Evolutionary conservation across 2,797 vertebrate genomes (phyloP).

Genomic region (Luscinia megarhynchos): DNA sequence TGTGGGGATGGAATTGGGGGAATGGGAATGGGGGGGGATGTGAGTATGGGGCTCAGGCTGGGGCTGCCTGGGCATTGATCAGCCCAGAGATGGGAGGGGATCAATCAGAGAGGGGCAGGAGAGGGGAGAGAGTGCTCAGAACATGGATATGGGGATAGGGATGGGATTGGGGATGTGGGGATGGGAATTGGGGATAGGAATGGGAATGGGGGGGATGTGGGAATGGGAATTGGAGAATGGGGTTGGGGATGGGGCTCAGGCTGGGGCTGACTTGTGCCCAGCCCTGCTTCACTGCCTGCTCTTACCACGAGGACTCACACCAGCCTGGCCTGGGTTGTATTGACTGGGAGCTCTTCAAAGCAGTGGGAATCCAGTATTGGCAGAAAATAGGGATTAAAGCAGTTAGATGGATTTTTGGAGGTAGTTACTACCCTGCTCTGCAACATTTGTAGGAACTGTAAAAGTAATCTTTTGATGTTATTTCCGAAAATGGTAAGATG

Average conservation of each 20-base stretch:
- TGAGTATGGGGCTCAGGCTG: too few relatives aligned
- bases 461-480: rapidly evolving
- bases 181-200: too few relatives aligned
- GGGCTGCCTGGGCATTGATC: conserved; percentile 80
- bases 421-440: background rate
- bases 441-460: rapidly evolving
- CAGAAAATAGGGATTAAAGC: conserved; percentile 6
- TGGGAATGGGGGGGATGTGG: too few relatives aligned
- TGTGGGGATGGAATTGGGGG: too few relatives aligned
- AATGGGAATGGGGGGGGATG: too few relatives aligned
- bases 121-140: too few relatives aligned
- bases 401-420: background rate
- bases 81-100: conserved; percentile 83
- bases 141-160: too few relatives aligned
- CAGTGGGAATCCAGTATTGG: background rate
- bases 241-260: too few relatives aligned
- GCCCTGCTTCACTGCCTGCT: conserved; percentile 36
- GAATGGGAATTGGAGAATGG: too few relatives aligned
- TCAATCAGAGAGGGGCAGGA: conserved; percentile 67
- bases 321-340: conserved; percentile 20
- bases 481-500: rapidly evolving
- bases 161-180: too few relatives aligned
- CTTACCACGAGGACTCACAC: conserved; percentile 5
- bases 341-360: conserved; percentile 40
- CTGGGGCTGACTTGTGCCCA: conserved; percentile 67